Percentiles rank a stretch among this genome's conserved stretches.
Evolutionary conservation across 2,888 invertebrate genomes (phyloP).

Genomic region (Ochlodes sylvanus): DNA sequence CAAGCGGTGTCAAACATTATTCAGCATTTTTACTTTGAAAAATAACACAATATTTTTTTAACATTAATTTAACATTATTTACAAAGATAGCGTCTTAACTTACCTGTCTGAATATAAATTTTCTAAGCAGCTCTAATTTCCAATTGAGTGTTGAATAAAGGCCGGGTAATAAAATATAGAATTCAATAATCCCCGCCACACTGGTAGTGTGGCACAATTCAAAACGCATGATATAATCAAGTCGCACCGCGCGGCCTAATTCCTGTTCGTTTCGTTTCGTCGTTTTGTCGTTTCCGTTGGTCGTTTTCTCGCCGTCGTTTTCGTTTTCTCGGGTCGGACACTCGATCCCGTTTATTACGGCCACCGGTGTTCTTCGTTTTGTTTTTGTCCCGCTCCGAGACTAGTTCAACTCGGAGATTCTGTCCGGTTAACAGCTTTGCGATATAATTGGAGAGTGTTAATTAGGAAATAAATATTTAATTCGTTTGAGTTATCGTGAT

Average conservation of each 20-base stretch:
- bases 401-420: constrained; percentile 40
- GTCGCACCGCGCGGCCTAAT: constrained; percentile 33
- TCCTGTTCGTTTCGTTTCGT: constrained; percentile 25
- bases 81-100: not conserved
- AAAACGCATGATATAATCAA: constrained; percentile 37
- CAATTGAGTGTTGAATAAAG: constrained; percentile 16
- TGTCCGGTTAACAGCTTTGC: constrained; percentile 4
- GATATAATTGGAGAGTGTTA: constrained; percentile 6
- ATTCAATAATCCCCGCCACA: constrained; percentile 30
- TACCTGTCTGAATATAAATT: not conserved
- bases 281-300: constrained; percentile 30
- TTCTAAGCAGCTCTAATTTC: constrained; percentile 19
- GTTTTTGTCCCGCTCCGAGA: constrained; percentile 45
- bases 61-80: too few relatives aligned
- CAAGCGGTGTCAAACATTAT: too few relatives aligned
- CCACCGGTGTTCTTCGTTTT: constrained; percentile 49
- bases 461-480: constrained; percentile 6
- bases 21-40: too few relatives aligned
- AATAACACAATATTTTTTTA: too few relatives aligned
- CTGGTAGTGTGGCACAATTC: constrained; percentile 30
- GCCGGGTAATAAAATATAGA: constrained; percentile 11
- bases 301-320: constrained; percentile 31
- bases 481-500: not conserved
- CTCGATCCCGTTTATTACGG: constrained; percentile 57
- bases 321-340: constrained; percentile 46